Evolutionary conservation across 2,888 invertebrate species (phyloP).

Genomic region (Trichogramma evanescens): DNA sequence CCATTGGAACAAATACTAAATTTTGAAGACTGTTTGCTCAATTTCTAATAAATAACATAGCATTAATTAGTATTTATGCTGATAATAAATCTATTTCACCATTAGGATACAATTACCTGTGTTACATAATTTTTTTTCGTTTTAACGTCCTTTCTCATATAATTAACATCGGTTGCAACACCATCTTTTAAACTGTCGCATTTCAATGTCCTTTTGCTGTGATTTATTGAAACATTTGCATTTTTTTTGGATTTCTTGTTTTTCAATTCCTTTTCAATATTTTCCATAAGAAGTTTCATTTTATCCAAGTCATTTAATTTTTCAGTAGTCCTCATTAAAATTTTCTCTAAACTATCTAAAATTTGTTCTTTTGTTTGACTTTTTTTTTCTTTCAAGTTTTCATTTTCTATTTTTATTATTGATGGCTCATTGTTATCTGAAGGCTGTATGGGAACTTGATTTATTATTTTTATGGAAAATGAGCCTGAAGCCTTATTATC

Average conservation of each 20-base stretch:
- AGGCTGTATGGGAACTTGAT: not conserved
- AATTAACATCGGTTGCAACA: not conserved
- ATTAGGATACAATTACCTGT: conserved; percentile 1
- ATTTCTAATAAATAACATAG: not conserved
- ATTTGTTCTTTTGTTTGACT: not conserved
- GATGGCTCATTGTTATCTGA: not conserved
- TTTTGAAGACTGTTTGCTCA: conserved; percentile 14
- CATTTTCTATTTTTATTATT: not conserved
- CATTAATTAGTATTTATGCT: not conserved
- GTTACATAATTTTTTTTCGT: not conserved
- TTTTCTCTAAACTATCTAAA: conserved; percentile 9
- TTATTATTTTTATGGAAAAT: conserved; percentile 11
- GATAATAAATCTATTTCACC: not conserved
- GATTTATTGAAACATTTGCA: not conserved
- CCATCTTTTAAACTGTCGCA: not conserved
- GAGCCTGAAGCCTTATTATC: not conserved
- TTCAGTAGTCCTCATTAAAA: conserved; percentile 4
- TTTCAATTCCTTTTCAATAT: conserved; percentile 7
- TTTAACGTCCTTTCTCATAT: conserved; percentile 3
- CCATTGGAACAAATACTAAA: conserved; percentile 14
- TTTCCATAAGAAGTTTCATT: conserved; percentile 5
- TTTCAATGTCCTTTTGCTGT: not conserved
- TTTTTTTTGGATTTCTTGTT: not conserved
- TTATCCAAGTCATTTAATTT: conserved; percentile 5
- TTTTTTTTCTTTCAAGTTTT: not conserved